phyloP scores from a whole-genome alignment of 2,797 vertebrate genomes.

The Centroberyx gerrardi region DNA sequence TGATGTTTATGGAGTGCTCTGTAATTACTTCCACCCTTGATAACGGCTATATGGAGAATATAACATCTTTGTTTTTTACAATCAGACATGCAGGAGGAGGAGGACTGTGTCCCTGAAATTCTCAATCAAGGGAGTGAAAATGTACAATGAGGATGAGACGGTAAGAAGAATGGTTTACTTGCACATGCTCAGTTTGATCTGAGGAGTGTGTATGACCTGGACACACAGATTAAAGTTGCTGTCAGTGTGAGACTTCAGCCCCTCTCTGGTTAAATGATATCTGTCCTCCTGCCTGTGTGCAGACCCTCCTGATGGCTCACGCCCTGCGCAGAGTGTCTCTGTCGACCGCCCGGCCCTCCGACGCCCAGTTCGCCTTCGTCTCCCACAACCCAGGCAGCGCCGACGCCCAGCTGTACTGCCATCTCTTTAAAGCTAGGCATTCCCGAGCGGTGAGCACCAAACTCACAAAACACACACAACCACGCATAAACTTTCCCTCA shows the following conservation, averaged over 20 bases:
- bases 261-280: neutral
- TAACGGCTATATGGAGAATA: fast-evolving
- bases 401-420: constrained; percentile 91
- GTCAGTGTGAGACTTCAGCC: no score
- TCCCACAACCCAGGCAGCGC: constrained; percentile 91
- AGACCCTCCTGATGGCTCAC: constrained; percentile 96
- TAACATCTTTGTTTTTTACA: neutral
- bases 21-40: no score
- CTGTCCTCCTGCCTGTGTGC: constrained; percentile 10
- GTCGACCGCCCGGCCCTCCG: constrained; percentile 85
- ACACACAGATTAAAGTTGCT: no score
- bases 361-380: constrained; percentile 93
- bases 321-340: constrained; percentile 91
- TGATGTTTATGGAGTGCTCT: no score
- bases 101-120: constrained; percentile 90
- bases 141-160: constrained; percentile 91
- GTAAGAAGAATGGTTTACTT: constrained; percentile 69
- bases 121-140: constrained; percentile 94
- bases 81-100: constrained; percentile 86
- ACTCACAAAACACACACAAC: neutral
- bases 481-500: neutral
- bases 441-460: constrained; percentile 86
- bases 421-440: constrained; percentile 91
- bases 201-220: no score
- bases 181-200: no score